Evolutionary conservation across 2,797 vertebrate species (phyloP).

Genomic region (Pipistrellus nathusii): DNA sequence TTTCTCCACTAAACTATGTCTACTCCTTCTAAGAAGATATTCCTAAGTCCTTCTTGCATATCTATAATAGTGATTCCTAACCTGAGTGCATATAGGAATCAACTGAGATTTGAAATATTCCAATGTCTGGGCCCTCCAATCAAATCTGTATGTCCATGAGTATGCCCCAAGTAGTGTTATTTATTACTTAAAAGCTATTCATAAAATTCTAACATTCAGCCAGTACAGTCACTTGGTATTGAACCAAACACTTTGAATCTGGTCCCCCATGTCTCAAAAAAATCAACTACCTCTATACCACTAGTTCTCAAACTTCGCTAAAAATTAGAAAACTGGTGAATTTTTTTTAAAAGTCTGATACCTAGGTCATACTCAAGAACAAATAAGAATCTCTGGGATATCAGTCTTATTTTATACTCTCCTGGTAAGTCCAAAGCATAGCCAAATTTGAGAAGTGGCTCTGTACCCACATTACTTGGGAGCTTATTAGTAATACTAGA

Average conservation of each 20-base stretch:
- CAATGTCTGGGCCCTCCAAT: not conserved
- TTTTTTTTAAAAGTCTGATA: not conserved
- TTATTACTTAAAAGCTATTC: not conserved
- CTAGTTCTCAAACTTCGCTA: slow-evolving; percentile 8
- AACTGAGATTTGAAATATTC: slow-evolving; percentile 46
- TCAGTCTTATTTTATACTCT: not conserved
- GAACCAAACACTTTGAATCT: not conserved
- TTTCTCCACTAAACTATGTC: not conserved
- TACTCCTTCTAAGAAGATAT: not conserved
- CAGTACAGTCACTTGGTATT: not conserved
- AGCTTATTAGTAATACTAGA: not conserved
- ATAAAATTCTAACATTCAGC: slow-evolving; percentile 10
- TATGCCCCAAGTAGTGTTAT: not conserved
- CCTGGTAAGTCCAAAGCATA: not conserved
- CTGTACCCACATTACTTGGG: not conserved
- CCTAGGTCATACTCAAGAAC: not conserved
- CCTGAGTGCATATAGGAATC: not conserved
- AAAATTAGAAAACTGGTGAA: not conserved
- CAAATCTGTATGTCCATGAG: not conserved
- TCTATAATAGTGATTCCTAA: not conserved
- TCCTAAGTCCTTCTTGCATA: not conserved
- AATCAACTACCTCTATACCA: not conserved
- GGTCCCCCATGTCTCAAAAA: not conserved
- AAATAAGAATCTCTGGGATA: not conserved
- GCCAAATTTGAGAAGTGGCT: not conserved